Base-by-base conservation (phyloP, 1,140 invertebrate genomes). In the Lineus longissimus region DNA sequence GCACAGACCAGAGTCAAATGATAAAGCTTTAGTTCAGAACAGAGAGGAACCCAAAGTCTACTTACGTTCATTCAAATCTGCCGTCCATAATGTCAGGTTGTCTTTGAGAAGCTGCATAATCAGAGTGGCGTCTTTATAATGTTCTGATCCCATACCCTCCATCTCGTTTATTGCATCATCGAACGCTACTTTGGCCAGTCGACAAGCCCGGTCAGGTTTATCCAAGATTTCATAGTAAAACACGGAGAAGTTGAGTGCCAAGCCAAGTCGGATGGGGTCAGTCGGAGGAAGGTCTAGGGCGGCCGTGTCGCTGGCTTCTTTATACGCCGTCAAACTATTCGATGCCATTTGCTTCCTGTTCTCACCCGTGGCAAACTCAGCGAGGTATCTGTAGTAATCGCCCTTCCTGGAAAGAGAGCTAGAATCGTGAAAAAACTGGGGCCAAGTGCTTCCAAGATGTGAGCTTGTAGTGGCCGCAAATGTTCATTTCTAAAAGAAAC, bases 201-300 rank as follows among this genome's bases (percentile, higher is more conserved):
- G 92, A 86, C 94, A 97, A 83, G 95, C 95, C 85, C 94, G 93
- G 84, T 97, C 94, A 85, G 94, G 94, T 82, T 92, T 93, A 86
- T 95, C 95, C 85, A 97, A 89, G 83, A 97, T 97, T 89, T 98
- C 95, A 86, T 97, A 97, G 88, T 96, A 96, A 88, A 97, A 97
- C 80, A 97, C 95, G 77, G 93, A 95, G 86, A 97, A 97, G 86
- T 97, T 97, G 81, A 98, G 89, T 76, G 94, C 94, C 82, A 97
- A 86, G 81, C 94, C 94, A 85, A 97, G 89, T 86, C 94, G 89
- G 84, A 97, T 96, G 74, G 94, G 94, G 84, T 97, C 93, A 83
- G 94, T 97, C 76, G 94, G 93, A 84, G 94, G 92, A 91, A 98
- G 93, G 88, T 97, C 94, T 78, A 90, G 89, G 88, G 96, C 96